Conservation (phyloP, 2,113 vertebrate genomes). For the Hippocampus abdominalis region DNA sequence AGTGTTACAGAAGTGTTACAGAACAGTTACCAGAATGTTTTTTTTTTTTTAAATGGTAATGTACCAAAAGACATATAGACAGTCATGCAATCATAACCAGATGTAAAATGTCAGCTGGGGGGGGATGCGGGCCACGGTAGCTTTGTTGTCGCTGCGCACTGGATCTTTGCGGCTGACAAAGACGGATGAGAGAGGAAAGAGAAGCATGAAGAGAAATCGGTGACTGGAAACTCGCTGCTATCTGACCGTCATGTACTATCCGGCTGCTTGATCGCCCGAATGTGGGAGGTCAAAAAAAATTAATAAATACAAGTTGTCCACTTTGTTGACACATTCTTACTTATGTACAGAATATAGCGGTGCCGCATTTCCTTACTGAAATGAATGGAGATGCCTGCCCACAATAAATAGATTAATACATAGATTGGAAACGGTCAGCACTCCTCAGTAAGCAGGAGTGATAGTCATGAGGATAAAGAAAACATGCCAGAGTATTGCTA, state of each 20-base stretch:
- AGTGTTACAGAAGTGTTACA: no score
- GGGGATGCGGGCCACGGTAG: conserved; percentile 59
- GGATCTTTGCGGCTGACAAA: conserved; percentile 61
- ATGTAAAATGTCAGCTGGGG: conserved; percentile 64
- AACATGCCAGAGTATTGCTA: no score
- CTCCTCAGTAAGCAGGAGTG: no score
- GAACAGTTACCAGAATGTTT: no score
- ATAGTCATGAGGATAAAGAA: no score
- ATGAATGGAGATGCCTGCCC: no score
- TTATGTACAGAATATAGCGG: neutral
- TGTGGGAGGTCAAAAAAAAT: conserved; percentile 24
- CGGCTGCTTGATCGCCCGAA: conserved; percentile 25
- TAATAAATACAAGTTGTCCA: conserved; percentile 13
- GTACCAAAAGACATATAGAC: no score
- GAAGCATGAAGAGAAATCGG: conserved; percentile 63
- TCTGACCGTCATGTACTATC: conserved; percentile 53
- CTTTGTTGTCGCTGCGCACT: conserved; percentile 54
- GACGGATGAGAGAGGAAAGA: conserved; percentile 60
- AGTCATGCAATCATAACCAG: neutral
- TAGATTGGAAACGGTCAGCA: no score
- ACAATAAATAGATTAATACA: no score
- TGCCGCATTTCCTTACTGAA: no score
- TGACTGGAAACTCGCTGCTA: conserved; percentile 52
- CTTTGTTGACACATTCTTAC: conserved; percentile 8
- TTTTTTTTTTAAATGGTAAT: no score